These are phyloP conservation scores for Protobothrops mucrosquamatus DNA, from an alignment of 2,113 vertebrate genomes.

Conservation along the genomic window DNA sequence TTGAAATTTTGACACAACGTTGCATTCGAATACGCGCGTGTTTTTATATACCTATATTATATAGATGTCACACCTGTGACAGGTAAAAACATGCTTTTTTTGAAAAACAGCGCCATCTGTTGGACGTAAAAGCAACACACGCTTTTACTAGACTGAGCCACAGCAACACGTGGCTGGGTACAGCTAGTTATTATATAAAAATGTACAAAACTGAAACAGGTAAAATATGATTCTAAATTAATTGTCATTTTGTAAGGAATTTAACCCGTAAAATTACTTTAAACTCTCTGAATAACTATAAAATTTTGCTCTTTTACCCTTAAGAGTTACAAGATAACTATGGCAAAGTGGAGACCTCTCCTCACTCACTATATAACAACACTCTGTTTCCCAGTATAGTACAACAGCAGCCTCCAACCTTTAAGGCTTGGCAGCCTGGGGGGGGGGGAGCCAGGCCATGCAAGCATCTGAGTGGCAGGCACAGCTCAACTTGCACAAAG, in stretches of 20 bases:
- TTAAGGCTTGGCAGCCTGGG: neutral
- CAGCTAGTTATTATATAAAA: neutral
- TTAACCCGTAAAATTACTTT: neutral
- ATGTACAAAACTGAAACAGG: neutral
- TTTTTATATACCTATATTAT: too few species aligned
- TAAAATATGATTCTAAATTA: neutral
- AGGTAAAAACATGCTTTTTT: too few species aligned
- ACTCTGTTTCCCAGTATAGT: neutral
- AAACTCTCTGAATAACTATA: neutral
- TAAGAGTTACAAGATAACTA: neutral
- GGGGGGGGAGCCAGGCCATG: fast-evolving
- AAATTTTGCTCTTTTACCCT: neutral
- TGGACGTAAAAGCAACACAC: too few species aligned
- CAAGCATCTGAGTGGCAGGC: neutral
- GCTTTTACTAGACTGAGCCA: too few species aligned
- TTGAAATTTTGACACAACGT: too few species aligned
- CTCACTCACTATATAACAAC: neutral
- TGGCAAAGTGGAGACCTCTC: neutral
- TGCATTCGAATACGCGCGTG: too few species aligned
- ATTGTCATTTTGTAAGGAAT: neutral
- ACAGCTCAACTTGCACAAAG: neutral
- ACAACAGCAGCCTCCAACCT: neutral
- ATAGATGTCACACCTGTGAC: too few species aligned
- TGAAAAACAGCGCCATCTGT: too few species aligned
- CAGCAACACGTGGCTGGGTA: too few species aligned